Conservation (phyloP, 2,113 vertebrate species). For the Alectura lathami region DNA sequence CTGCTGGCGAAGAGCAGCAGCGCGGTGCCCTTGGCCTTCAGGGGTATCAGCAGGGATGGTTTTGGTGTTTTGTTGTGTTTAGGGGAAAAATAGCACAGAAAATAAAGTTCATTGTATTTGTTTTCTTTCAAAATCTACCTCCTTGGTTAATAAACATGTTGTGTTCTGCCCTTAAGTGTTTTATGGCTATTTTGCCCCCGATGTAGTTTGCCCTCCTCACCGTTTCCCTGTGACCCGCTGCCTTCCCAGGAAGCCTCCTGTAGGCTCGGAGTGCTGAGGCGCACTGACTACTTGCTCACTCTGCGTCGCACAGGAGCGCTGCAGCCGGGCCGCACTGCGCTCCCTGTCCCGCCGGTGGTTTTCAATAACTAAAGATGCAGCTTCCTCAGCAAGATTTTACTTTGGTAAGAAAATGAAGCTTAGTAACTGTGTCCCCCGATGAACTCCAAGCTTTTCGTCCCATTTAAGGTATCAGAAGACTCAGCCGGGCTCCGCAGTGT, state of each 20-base stretch:
- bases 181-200: not conserved
- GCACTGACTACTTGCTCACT: too few species aligned
- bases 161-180: not conserved
- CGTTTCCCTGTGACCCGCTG: not conserved
- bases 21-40: conserved; percentile 25
- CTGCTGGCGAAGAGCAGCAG: too few species aligned
- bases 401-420: too few species aligned
- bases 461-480: rapidly evolving
- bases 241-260: too few species aligned
- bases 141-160: conserved; percentile 58
- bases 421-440: not conserved
- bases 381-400: rapidly evolving
- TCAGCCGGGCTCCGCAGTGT: not conserved
- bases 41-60: conserved; percentile 69
- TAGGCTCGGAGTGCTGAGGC: too few species aligned
- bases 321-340: rapidly evolving
- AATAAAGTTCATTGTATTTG: conserved; percentile 58
- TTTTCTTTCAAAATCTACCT: conserved; percentile 49
- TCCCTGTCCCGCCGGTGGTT: rapidly evolving
- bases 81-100: not conserved
- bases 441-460: rapidly evolving
- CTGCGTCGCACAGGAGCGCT: too few species aligned
- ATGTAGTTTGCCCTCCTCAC: rapidly evolving
- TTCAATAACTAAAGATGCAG: not conserved
- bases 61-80: conserved; percentile 75